Evolutionary conservation across 2,797 vertebrate species (phyloP), one percentile per base, ranked within the genome.

Genomic region (Eulemur mongoz): DNA sequence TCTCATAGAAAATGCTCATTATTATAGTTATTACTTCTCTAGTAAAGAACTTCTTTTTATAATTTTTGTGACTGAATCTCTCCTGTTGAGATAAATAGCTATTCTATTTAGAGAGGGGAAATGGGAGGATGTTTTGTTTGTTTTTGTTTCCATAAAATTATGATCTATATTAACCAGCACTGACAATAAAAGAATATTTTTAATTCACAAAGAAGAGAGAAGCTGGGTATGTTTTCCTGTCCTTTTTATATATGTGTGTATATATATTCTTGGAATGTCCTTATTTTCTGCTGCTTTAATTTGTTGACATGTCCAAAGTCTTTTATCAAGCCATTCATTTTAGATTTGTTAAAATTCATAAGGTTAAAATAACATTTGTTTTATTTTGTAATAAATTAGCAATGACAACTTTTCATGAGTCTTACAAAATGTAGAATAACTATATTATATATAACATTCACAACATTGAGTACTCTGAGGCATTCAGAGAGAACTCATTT

Each of bases 371-470:
- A 95, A 72, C 40, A 92, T 61, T 82, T 81, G n/a, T 43, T 80
- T 82, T 69, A 93, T 89, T 97, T 96, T 89, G 5, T n/a, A 84
- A 85, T 85, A 88, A 95, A 90, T 89, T 40, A 91, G 57, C 80
- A 91, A 88, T 88, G 45, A 84, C 59, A 89, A n/a, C 15, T 50
- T 89, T 81, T 93, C 57, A 13, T 79, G 27, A 67, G 18, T 48
- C 45, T 94, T 89, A 59, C 23, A 96, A 91, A 91, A 89, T 81
- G 78, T 59, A 70, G 50, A 95, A 72, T 52, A 82, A 13, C 38
- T 89, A 27, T 83, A 59, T 91, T 72, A 50, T 17, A n/a, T 5
- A 80, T 70, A 93, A 79, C 40, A 67, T 17, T 76, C 23, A 75
- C n/a, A 72, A 52, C 83, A 87, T 35, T 93, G 40, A 87, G 4